Evolutionary conservation across 2,113 vertebrate genomes (phyloP).

Genomic region (Chaetorhynchus papuensis): DNA sequence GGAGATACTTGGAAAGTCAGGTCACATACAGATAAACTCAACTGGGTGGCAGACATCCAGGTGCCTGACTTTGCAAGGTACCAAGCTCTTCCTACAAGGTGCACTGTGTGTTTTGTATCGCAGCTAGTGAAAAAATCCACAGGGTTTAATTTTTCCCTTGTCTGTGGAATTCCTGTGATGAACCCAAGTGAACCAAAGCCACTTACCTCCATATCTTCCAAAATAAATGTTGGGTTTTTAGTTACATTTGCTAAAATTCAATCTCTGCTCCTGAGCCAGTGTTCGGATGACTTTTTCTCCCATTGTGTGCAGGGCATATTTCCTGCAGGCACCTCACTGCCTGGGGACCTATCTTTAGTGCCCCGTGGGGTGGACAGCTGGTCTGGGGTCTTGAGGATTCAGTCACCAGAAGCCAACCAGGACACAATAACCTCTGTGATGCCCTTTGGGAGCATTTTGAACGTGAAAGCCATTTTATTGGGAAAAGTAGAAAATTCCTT

Average conservation of each 20-base stretch:
- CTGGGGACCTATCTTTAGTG: not conserved
- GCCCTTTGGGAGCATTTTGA: not conserved
- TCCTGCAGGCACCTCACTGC: not conserved
- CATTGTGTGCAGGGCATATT: not conserved
- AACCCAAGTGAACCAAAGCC: not conserved
- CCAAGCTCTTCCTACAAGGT: not conserved
- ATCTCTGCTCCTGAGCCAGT: not conserved
- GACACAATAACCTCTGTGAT: not conserved
- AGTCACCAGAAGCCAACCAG: not conserved
- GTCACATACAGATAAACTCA: not conserved
- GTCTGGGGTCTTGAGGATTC: not conserved
- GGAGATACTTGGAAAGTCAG: not conserved
- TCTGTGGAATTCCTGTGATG: not conserved
- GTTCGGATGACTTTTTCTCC: not conserved
- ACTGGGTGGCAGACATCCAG: not conserved
- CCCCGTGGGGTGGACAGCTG: rapidly evolving
- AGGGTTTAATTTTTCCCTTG: not conserved
- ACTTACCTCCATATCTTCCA: not conserved
- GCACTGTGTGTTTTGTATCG: not conserved
- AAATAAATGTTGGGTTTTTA: not conserved
- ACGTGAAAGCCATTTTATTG: not conserved
- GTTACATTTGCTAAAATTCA: not conserved
- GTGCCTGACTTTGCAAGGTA: not conserved
- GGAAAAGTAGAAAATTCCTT: not conserved
- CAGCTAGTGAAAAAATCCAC: not conserved